These are phyloP conservation scores for Neuroscelio doddi DNA, from an alignment of 2,888 invertebrate species.

Conservation along the genomic window DNA sequence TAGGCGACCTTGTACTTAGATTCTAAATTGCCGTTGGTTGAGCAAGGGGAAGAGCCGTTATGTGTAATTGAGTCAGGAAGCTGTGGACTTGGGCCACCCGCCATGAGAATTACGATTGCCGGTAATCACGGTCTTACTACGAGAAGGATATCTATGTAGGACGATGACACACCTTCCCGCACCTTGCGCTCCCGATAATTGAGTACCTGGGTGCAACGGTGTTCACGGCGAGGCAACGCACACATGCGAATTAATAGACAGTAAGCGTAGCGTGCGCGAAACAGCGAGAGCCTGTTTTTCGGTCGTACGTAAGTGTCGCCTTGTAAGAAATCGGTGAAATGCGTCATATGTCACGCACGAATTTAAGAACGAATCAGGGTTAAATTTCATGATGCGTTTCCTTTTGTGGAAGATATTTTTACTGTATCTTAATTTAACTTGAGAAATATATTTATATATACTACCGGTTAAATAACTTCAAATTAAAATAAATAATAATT, in stretches of 20 bases:
- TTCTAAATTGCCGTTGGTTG: conserved; percentile 13
- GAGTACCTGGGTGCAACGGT: conserved; percentile 27
- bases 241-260: too few species aligned
- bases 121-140: conserved; percentile 28
- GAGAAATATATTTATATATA: too few species aligned
- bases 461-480: too few species aligned
- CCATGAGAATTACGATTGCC: conserved; percentile 30
- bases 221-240: conserved; percentile 11
- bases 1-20: conserved; percentile 13
- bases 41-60: conserved; percentile 40
- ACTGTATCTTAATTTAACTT: too few species aligned
- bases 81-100: conserved; percentile 20
- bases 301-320: conserved; percentile 4
- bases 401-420: background rate
- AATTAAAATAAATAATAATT: too few species aligned
- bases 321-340: too few species aligned
- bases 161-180: conserved; percentile 12
- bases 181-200: conserved; percentile 14
- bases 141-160: conserved; percentile 21
- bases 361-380: too few species aligned
- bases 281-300: conserved; percentile 7
- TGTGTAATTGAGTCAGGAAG: conserved; percentile 26
- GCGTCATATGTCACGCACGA: too few species aligned
- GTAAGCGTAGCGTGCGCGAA: background rate
- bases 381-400: too few species aligned